A percentile compares a stretch with the other conserved stretches of the same genome.
phyloP scores from a whole-genome alignment of 2,797 vertebrate species.

The Psittacula echo region DNA sequence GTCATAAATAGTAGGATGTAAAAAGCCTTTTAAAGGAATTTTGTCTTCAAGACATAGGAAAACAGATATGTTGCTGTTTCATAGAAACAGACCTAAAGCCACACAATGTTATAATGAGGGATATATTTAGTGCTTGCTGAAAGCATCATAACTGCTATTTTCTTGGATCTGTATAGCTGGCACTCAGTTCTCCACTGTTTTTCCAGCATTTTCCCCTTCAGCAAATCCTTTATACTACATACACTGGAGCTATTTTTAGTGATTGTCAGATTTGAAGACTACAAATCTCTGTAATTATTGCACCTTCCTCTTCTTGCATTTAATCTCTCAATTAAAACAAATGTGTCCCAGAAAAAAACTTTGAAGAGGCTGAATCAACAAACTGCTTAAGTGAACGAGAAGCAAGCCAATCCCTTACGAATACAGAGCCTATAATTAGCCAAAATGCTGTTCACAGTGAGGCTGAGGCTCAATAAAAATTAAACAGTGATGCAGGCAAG shows the following conservation, averaged over 20 bases:
- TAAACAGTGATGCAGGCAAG: slow-evolving; percentile 20
- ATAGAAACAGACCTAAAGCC: neutral
- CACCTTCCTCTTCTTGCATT: neutral
- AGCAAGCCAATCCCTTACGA: slow-evolving; percentile 1
- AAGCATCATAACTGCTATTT: slow-evolving; percentile 19
- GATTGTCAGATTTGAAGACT: neutral
- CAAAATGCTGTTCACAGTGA: neutral
- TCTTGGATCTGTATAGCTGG: neutral
- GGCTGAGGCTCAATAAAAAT: slow-evolving; percentile 1
- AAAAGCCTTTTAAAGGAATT: neutral
- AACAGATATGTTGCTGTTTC: neutral
- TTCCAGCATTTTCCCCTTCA: neutral
- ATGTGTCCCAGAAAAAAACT: slow-evolving; percentile 34
- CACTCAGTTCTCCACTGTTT: neutral
- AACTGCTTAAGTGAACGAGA: slow-evolving; percentile 47
- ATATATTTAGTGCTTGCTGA: slow-evolving; percentile 21
- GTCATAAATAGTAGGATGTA: neutral
- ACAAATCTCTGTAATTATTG: slow-evolving; percentile 32
- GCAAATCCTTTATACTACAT: neutral
- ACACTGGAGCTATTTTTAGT: slow-evolving; percentile 26
- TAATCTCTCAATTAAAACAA: slow-evolving; percentile 51
- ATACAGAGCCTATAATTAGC: neutral
- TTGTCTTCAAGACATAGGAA: neutral
- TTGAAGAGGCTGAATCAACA: slow-evolving; percentile 8
- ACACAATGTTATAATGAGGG: neutral